Evolutionary conservation across 2,113 vertebrate genomes (phyloP).

Genomic region (Athene noctua): DNA sequence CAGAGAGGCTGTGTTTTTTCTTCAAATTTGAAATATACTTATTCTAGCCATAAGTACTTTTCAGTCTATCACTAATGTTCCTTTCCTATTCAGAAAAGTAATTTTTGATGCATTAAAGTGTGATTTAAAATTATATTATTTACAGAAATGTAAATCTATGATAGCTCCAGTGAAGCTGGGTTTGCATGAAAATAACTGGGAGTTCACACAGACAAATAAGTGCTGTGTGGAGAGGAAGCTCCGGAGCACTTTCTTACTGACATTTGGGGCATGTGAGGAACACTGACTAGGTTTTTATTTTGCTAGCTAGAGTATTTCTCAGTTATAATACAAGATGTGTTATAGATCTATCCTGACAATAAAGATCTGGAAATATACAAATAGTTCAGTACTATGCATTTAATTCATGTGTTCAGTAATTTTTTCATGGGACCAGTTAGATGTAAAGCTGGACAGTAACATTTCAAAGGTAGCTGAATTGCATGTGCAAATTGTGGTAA

Average conservation of each 20-base stretch:
- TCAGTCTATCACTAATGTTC: neutral
- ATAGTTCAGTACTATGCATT: neutral
- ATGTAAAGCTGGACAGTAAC: neutral
- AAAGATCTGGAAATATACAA: neutral
- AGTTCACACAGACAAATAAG: neutral
- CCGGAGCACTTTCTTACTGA: neutral
- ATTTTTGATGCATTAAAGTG: neutral
- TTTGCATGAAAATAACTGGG: neutral
- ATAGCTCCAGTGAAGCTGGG: neutral
- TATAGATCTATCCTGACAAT: neutral
- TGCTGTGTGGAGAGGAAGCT: neutral
- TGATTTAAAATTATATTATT: neutral
- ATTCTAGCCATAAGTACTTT: neutral
- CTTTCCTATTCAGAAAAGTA: neutral
- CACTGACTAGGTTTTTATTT: neutral
- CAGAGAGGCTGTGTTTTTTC: neutral
- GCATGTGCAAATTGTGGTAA: neutral
- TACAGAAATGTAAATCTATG: neutral
- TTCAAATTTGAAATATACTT: neutral
- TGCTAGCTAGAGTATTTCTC: neutral
- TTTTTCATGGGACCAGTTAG: neutral
- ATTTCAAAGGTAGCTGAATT: neutral
- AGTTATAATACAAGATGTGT: neutral
- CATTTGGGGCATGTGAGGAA: neutral
- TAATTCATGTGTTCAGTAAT: neutral